phyloP scores from a whole-genome alignment of 2,113 vertebrate species.

The Plestiodon gilberti region DNA sequence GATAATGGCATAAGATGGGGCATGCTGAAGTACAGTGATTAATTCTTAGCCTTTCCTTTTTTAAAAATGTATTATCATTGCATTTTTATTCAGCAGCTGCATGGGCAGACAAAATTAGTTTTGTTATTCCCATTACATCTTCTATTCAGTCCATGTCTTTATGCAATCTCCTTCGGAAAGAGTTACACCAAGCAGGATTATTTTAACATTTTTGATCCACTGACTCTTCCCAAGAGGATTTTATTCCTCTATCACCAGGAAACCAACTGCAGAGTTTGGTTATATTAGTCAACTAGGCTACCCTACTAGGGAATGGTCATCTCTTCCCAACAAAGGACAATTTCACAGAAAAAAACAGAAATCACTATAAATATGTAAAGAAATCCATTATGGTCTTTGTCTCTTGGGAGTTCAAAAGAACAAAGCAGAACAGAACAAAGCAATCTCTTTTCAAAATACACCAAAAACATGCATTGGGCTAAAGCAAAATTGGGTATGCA shows the following conservation, averaged over 20 bases:
- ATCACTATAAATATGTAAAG: not conserved
- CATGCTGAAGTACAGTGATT: not conserved
- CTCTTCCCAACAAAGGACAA: not conserved
- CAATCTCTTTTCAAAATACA: not conserved
- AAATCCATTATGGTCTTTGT: not conserved
- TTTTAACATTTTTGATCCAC: slow-evolving; percentile 38
- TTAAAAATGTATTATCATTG: slow-evolving; percentile 9
- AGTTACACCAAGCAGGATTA: slow-evolving; percentile 12
- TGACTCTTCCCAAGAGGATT: slow-evolving; percentile 1
- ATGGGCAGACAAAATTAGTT: slow-evolving; percentile 14
- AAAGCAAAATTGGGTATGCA: not conserved
- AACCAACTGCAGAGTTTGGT: not conserved
- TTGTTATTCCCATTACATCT: slow-evolving; percentile 43
- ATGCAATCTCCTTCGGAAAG: not conserved
- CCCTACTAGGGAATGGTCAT: too few relatives aligned
- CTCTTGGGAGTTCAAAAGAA: not conserved
- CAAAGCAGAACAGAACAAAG: not conserved
- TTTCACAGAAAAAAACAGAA: not conserved
- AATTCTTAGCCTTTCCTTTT: slow-evolving; percentile 20
- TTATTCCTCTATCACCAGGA: slow-evolving; percentile 11
- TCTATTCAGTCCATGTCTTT: slow-evolving; percentile 28
- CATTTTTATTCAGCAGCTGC: slow-evolving; percentile 40
- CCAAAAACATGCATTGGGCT: not conserved
- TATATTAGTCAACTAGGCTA: not conserved
- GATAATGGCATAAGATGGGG: slow-evolving; percentile 10